A percentile compares a stretch with the other conserved stretches of the same genome.
phyloP scores from a whole-genome alignment of 2,888 invertebrate genomes.

The Lithophane ornitopus region DNA sequence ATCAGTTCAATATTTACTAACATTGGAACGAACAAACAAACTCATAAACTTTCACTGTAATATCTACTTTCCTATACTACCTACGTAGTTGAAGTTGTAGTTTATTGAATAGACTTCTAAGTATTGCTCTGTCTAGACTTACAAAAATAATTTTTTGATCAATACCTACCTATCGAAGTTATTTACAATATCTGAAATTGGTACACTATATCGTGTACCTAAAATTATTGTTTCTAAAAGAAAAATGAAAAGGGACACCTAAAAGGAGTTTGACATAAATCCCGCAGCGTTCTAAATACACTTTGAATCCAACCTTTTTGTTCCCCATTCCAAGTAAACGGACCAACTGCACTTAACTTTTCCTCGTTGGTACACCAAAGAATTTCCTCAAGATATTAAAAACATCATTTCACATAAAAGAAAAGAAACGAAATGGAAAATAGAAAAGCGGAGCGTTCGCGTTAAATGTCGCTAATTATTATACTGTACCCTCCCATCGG shows the following conservation, averaged over 20 bases:
- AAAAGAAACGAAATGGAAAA: slow-evolving; percentile 48
- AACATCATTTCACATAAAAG: slow-evolving; percentile 52
- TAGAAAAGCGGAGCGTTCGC: slow-evolving; percentile 54
- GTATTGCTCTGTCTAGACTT: slow-evolving; percentile 44
- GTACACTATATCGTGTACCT: too few species aligned
- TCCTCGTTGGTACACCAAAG: slow-evolving; percentile 7
- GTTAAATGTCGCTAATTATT: slow-evolving; percentile 67
- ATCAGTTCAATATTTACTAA: slow-evolving; percentile 43
- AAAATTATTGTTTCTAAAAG: background rate
- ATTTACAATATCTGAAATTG: background rate
- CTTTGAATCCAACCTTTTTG: slow-evolving; percentile 32
- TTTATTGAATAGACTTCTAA: slow-evolving; percentile 21
- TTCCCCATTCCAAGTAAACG: slow-evolving; percentile 18
- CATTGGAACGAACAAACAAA: slow-evolving; percentile 52
- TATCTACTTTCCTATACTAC: slow-evolving; percentile 1
- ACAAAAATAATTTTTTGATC: slow-evolving; percentile 1
- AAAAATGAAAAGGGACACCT: background rate
- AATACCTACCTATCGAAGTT: background rate
- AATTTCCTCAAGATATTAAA: slow-evolving; percentile 47
- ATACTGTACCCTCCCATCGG: slow-evolving; percentile 56
- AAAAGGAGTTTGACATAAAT: slow-evolving; percentile 26
- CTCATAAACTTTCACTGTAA: slow-evolving; percentile 47
- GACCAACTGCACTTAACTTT: slow-evolving; percentile 41
- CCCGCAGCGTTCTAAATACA: slow-evolving; percentile 16
- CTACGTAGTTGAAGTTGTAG: slow-evolving; percentile 23